Evolutionary conservation across 2,888 invertebrate genomes (phyloP).

Genomic region (Pristionchus japonicus): DNA sequence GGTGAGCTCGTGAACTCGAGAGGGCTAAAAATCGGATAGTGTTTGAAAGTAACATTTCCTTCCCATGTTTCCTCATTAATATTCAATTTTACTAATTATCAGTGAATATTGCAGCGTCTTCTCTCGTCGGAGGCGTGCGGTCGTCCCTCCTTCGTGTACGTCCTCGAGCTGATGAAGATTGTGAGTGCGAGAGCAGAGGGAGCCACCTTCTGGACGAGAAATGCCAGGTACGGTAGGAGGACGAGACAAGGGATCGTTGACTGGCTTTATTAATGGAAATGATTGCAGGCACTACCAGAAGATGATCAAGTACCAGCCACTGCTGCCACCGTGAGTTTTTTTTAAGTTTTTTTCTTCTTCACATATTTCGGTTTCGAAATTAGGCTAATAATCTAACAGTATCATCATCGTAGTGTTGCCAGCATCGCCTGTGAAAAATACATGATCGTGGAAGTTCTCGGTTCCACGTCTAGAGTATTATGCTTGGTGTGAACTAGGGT

Average conservation of each 20-base stretch:
- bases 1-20: too few species aligned
- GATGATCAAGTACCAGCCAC: constrained; percentile 27
- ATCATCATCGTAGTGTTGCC: too few species aligned
- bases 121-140: neutral
- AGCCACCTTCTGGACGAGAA: constrained; percentile 40
- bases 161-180: constrained; percentile 30
- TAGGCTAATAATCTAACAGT: too few species aligned
- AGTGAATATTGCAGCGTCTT: neutral
- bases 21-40: too few species aligned
- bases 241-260: neutral
- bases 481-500: too few species aligned
- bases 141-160: constrained; percentile 11
- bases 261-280: neutral
- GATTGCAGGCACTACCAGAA: constrained; percentile 40
- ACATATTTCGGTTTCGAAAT: too few species aligned
- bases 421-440: too few species aligned
- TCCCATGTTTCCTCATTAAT: too few species aligned
- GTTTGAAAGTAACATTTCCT: too few species aligned
- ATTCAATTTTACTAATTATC: neutral
- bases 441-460: neutral
- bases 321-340: constrained; percentile 33
- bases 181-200: neutral
- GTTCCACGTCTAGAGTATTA: neutral
- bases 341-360: neutral
- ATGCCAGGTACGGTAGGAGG: constrained; percentile 34